Evolutionary conservation across 2,113 vertebrate genomes (phyloP), one percentile per base, ranked within the genome.

Genomic region (Entomyzon cyanotis): DNA sequence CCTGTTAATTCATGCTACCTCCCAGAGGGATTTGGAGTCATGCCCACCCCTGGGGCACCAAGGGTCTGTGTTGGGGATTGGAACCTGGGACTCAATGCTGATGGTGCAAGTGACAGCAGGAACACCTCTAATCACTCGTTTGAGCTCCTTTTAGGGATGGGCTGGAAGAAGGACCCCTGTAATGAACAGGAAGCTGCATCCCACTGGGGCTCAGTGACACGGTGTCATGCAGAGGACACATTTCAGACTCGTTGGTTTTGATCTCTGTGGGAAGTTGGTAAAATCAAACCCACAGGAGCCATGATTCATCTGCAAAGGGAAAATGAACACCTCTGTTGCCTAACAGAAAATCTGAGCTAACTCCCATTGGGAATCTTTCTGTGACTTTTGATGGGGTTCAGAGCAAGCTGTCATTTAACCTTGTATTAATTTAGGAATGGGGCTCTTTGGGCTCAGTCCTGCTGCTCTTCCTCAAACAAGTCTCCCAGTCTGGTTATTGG

Each of bases 241-340:
- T 71, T 68, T 70, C 76, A 75, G 60, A 78, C 42, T 44, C 0
- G 1, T 9, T 68, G 28, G 56, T 60, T 95, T 93, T 94, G 73
- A 96, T 96, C 95, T 95, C 86, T 39, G 85, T 33, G n/a, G 92
- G 83, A 92, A 53, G 44, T 64, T 81, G 70, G 73, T 69, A 84
- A 96, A 97, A 97, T 96, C 95, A 97, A 97, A 95, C 91, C 96
- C 88, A 89, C 94, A 97, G 85, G 94, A 96, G 86, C 88, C 91
- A 89, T 63, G 92, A 95, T 96, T 97, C 95, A 96, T 97, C 95
- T 97, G 96, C 78, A 93, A 88, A 96, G 92, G 88, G 67, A 95
- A 96, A 97, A 96, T 65, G 95, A 97, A 93, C 53, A 64, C 74
- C 71, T 86, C 94, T 87, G 92, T 87, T 91, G 85, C 68, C 73